Percentiles rank a stretch among this genome's conserved stretches.
These are phyloP conservation scores for Notospermus geniculatus DNA, from an alignment of 1,140 invertebrate genomes.

Conservation along the genomic window DNA sequence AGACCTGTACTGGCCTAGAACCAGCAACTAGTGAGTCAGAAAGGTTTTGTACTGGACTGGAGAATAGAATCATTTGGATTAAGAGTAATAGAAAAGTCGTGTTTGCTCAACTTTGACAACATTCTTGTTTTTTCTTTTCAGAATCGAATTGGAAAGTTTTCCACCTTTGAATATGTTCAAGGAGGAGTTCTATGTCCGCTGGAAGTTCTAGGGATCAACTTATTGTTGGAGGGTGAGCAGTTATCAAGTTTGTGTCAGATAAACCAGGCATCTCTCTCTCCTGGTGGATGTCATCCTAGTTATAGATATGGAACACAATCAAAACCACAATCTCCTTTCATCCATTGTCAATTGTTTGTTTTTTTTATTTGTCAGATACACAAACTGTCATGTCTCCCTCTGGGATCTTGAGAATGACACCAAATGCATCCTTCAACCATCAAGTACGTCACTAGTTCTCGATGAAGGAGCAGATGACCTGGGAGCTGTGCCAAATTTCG, in stretches of 20 bases:
- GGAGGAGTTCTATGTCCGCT: slow-evolving; percentile 43
- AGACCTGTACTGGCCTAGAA: too few relatives aligned
- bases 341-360: not conserved
- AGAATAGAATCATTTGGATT: too few relatives aligned
- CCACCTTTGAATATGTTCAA: slow-evolving; percentile 34
- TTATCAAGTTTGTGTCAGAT: too few relatives aligned
- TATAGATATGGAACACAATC: too few relatives aligned
- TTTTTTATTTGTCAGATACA: slow-evolving; percentile 31
- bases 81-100: too few relatives aligned
- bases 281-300: too few relatives aligned
- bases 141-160: slow-evolving; percentile 37
- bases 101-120: not conserved
- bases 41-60: too few relatives aligned
- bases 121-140: slow-evolving; percentile 21
- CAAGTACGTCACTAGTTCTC: slow-evolving; percentile 39
- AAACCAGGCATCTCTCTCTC: too few relatives aligned
- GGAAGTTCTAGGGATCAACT: slow-evolving; percentile 27
- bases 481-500: slow-evolving; percentile 28
- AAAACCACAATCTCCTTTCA: too few relatives aligned
- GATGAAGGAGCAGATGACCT: slow-evolving; percentile 29
- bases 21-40: too few relatives aligned
- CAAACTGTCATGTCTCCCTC: slow-evolving; percentile 42
- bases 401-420: slow-evolving; percentile 36
- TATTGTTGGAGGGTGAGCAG: slow-evolving; percentile 44
- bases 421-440: slow-evolving; percentile 41